Conservation (phyloP, 2,888 invertebrate genomes). For the Allophyes oxyacanthae region DNA sequence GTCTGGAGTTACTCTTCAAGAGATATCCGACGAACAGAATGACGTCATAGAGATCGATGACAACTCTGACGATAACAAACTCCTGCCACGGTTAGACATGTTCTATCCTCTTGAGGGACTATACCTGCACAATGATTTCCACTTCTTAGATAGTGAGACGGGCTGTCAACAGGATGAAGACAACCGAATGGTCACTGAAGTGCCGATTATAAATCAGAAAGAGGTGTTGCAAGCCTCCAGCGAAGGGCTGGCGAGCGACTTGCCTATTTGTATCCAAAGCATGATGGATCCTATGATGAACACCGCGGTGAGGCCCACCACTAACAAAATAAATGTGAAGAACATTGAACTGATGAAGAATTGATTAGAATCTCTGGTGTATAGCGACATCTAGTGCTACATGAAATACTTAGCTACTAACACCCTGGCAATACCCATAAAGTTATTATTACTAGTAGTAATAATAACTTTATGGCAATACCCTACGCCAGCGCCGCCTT, state of each 20-base stretch:
- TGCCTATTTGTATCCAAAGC: constrained; percentile 77
- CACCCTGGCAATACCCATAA: no score
- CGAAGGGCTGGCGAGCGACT: constrained; percentile 68
- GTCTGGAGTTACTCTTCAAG: constrained; percentile 74
- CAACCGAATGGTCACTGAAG: constrained; percentile 77
- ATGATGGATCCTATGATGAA: constrained; percentile 87
- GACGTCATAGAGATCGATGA: constrained; percentile 86
- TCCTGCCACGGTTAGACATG: constrained; percentile 81
- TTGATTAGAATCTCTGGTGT: no score
- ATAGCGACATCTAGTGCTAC: not conserved
- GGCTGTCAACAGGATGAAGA: constrained; percentile 49
- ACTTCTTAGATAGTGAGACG: constrained; percentile 75
- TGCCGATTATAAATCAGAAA: constrained; percentile 76
- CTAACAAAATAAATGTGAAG: constrained; percentile 85
- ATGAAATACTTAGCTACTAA: constrained; percentile 15
- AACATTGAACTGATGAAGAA: constrained; percentile 87
- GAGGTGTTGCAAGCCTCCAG: constrained; percentile 67
- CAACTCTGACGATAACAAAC: constrained; percentile 84
- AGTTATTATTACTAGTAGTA: no score
- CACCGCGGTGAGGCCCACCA: constrained; percentile 76
- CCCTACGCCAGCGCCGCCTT: no score
- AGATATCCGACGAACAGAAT: constrained; percentile 75
- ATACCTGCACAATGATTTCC: constrained; percentile 84
- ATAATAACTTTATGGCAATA: no score
- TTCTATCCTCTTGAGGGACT: constrained; percentile 82